Evolutionary conservation across 2,888 invertebrate species (phyloP), one percentile per base, ranked within the genome.

Genomic region (Keiferia lycopersicella): DNA sequence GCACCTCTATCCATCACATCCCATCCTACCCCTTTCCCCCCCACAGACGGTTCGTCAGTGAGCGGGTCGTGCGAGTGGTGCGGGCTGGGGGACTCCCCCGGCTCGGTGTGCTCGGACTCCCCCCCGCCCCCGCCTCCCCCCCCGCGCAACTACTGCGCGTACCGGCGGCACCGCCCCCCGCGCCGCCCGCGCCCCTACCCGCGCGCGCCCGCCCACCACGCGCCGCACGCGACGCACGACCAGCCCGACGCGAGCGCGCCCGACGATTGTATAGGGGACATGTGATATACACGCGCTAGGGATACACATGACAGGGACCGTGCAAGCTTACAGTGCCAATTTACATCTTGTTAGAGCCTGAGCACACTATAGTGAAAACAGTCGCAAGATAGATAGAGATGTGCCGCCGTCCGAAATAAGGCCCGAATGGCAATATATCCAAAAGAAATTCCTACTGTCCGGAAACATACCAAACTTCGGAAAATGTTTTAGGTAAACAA

Each of bases 61-160:
- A 78, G 79, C 71, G 78, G 74, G 53, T 82, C 83, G 72, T 87
- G 87, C 73, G 79, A 79, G 80, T 87, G 87, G 83, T 83, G 85
- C 80, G 86, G 80, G 61, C 71, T 77, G 69, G 73, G 67, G 61
- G 77, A 70, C 66, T 74, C 72, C 59, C 73, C 72, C 41, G 66
- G 68, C 56, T 70, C 72, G 51, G 71, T 67, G 62, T 68, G 71
- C 53, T 69, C 73, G 60, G 68, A 66, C 57, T 64, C 64, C 53
- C 63, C 69, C n/a, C n/a, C n/a, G n/a, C n/a, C n/a, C n/a, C n/a
- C n/a, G n/a, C n/a, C n/a, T n/a, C n/a, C n/a, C 61, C 64, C 65
- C 56, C 64, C 65, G 60, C 69, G 68, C 65, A 72, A 65, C 62
- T 73, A 66, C 71, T 71, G 68, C 73, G 71, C 69, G 20, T 70